Evolutionary conservation across 53 echinoderm and acorn worm genomes (phyloP), one percentile per base, ranked within the genome.

Genomic region (Holothuria scabra): DNA sequence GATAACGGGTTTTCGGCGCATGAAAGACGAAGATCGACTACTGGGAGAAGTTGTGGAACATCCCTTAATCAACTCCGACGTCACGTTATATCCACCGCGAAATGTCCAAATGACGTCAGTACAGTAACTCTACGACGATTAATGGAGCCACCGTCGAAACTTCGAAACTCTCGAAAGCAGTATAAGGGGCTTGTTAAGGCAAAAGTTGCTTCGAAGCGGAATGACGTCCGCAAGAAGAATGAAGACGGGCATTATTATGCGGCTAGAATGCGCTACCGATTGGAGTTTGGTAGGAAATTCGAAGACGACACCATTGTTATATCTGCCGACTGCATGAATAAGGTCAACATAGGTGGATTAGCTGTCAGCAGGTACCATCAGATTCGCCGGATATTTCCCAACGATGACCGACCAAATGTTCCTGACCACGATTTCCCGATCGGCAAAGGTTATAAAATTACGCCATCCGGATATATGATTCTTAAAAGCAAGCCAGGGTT

Each of bases 361-460:
- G 91, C 88, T 12, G 88, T 88, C 26, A 88, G 85, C 55, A 28
- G 85, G 13, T 88, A 87, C 35, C 88, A 82, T 33, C 85, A 91
- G 26, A 18, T 91, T 3, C 46, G 30, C 22, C 44, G 64, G 0
- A 29, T 88, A 21, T 83, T 74, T 63, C 56, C 72, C 26, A 6
- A 38, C 1, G 65, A 82, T 9, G 86, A 92, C 30, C 12, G 46
- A 5, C 88, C 86, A 16, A 81, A 85, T 22, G 72, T 85, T 28
- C 65, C 72, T 12, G 88, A 91, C 66, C 91, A 91, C 25, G 88
- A 91, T 48, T 91, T 88, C 52, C 88, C 85, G 3, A 18, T 35
- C 24, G 65, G 83, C 18, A n/a, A 31, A 0, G 60, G 82, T 2
- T 85, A 88, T n/a, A 46, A 88, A 12, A 80, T 88, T 13, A 85